Conservation (phyloP, 2,888 invertebrate genomes). For the Diloba caeruleocephala region DNA sequence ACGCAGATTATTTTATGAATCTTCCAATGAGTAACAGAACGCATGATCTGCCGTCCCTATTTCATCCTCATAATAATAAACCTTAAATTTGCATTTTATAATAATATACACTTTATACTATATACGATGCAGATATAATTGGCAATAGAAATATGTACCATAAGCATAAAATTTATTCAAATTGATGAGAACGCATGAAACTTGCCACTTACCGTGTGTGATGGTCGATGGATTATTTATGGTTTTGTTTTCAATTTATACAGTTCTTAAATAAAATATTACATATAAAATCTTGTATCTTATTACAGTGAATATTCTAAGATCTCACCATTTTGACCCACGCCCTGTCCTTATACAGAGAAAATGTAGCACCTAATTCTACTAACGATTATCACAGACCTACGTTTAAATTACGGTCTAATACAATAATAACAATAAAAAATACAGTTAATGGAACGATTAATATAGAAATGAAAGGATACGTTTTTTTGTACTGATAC, state of each 20-base stretch:
- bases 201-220: conserved; percentile 4
- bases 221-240: conserved; percentile 34
- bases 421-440: no score
- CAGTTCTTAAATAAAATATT: no score
- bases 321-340: no score
- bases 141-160: conserved; percentile 3
- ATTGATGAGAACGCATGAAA: conserved; percentile 18
- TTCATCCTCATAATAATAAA: conserved; percentile 13
- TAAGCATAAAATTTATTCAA: conserved; percentile 8
- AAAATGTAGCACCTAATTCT: no score
- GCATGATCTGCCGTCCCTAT: not conserved
- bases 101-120: conserved; percentile 7
- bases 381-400: no score
- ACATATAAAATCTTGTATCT: no score
- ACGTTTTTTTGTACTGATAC: no score
- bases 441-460: no score
- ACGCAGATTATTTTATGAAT: conserved; percentile 30
- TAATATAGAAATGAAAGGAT: no score
- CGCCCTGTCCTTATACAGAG: no score
- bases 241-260: conserved; percentile 23
- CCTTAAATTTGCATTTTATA: conserved; percentile 33
- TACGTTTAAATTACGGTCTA: no score
- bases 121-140: not conserved
- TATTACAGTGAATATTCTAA: no score
- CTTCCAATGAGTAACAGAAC: conserved; percentile 22